Evolutionary conservation across 2,888 invertebrate species (phyloP).

Genomic region (Allygus modestus): DNA sequence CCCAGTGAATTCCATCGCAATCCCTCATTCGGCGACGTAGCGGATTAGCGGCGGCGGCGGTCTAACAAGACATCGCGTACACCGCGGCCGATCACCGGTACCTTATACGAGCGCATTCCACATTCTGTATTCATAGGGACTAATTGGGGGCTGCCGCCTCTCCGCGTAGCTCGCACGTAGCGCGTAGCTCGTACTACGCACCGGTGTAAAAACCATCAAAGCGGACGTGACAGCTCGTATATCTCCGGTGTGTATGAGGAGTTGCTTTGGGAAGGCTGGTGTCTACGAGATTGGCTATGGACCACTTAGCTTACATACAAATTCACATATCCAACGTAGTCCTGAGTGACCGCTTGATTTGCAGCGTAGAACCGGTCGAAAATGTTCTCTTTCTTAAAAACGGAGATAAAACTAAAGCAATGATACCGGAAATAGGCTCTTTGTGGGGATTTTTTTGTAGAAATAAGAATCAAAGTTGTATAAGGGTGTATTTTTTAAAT

Average conservation of each 20-base stretch:
- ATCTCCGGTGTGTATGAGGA: background rate
- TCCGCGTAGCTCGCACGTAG: background rate
- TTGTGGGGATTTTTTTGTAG: no score
- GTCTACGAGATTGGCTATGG: no score
- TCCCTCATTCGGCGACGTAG: background rate
- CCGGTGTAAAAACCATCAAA: background rate
- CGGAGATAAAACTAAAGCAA: no score
- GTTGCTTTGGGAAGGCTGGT: no score
- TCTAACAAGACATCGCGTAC: slow-evolving; percentile 33
- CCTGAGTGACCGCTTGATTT: no score
- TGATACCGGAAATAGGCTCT: no score
- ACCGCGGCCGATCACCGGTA: slow-evolving; percentile 21
- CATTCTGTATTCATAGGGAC: slow-evolving; percentile 37
- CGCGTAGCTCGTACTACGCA: background rate
- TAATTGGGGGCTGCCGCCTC: slow-evolving; percentile 35
- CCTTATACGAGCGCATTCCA: slow-evolving; percentile 32
- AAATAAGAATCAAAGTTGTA: no score
- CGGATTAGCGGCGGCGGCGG: background rate
- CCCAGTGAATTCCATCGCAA: background rate
- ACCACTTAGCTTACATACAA: no score
- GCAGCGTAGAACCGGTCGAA: no score
- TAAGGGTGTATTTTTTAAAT: no score
- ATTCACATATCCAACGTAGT: no score
- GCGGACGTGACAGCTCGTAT: background rate
- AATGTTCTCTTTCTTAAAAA: no score